phyloP scores from a whole-genome alignment of 1,140 invertebrate genomes.

The Eufriesea mexicana region DNA sequence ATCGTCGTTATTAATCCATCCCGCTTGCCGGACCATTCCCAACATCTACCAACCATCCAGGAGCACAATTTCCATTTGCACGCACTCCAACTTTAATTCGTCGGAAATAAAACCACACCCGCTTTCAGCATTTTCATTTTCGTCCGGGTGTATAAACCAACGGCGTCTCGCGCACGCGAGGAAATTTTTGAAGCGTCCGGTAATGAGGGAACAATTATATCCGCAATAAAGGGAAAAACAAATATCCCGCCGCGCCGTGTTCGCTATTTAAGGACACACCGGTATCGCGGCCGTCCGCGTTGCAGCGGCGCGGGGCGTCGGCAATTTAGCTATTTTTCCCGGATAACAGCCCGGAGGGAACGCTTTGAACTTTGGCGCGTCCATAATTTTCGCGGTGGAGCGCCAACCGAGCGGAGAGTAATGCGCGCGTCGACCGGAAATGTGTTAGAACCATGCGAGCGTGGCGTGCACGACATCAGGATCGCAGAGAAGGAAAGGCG shows the following conservation, averaged over 20 bases:
- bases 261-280: conserved; percentile 8
- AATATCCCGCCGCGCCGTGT: neutral
- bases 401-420: conserved; percentile 45
- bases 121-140: no score
- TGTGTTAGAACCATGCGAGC: conserved; percentile 33
- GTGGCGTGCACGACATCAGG: neutral
- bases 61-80: no score
- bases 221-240: neutral
- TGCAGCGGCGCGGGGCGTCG: no score
- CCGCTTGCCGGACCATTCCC: no score
- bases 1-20: no score
- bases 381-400: conserved; percentile 72
- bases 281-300: no score
- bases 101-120: no score
- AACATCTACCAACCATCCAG: no score
- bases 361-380: conserved; percentile 75
- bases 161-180: no score
- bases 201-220: neutral
- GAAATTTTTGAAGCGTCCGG: no score
- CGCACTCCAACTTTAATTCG: no score
- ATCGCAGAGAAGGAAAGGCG: neutral
- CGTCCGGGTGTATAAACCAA: no score
- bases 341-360: conserved; percentile 65
- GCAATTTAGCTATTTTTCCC: conserved; percentile 74
- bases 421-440: conserved; percentile 66